These are phyloP conservation scores for Baronia brevicornis DNA, from an alignment of 2,888 invertebrate species.

Conservation along the genomic window DNA sequence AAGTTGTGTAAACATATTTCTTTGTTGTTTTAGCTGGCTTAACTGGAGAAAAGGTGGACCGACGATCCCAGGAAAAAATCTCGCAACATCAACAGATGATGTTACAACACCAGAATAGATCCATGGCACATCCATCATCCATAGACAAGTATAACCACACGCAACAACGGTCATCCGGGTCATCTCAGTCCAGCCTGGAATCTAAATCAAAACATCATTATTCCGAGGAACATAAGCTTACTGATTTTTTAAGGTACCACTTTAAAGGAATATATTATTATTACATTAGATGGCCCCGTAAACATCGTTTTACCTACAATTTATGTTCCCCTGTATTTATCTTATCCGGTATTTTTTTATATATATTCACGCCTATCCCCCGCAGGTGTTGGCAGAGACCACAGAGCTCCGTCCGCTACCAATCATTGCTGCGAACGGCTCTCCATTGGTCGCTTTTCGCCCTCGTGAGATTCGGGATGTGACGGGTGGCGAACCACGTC, in stretches of 20 bases:
- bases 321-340: no score
- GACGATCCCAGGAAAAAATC: constrained; percentile 62
- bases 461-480: no score
- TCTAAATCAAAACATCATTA: constrained; percentile 65
- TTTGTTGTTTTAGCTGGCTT: constrained; percentile 42
- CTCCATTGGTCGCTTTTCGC: no score
- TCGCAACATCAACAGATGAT: constrained; percentile 80
- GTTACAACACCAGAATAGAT: constrained; percentile 79
- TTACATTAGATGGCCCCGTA: no score
- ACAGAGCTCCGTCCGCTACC: no score
- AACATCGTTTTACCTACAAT: no score
- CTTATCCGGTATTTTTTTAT: no score
- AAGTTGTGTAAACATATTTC: constrained; percentile 5
- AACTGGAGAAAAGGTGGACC: constrained; percentile 55
- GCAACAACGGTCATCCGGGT: constrained; percentile 63
- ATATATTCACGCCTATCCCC: no score
- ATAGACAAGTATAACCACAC: constrained; percentile 78
- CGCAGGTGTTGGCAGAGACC: no score
- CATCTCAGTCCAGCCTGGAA: constrained; percentile 46
- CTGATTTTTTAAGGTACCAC: constrained; percentile 81
- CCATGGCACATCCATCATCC: constrained; percentile 72
- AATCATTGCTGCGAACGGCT: no score
- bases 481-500: no score
- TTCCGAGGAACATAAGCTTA: constrained; percentile 79
- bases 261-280: no score